phyloP scores from a whole-genome alignment of 1,140 invertebrate genomes.

The Drosophila fuyamai region DNA sequence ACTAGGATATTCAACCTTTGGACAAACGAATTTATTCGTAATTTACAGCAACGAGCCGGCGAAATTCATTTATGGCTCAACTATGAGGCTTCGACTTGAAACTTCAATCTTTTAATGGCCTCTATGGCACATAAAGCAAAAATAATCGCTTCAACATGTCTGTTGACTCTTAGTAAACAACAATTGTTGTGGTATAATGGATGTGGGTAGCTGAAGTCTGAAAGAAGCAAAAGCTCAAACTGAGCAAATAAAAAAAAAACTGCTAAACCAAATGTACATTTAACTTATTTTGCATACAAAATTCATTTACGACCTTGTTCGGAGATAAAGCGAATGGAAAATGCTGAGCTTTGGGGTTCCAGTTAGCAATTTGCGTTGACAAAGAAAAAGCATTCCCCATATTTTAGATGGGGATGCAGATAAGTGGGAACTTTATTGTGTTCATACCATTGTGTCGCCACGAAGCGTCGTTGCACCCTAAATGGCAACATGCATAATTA shows the following conservation, averaged over 20 bases:
- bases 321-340: conserved; percentile 35
- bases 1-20: conserved; percentile 30
- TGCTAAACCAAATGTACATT: conserved; percentile 46
- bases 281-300: conserved; percentile 50
- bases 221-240: conserved; percentile 13
- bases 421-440: conserved; percentile 30
- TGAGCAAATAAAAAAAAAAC: conserved; percentile 23
- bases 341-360: conserved; percentile 10
- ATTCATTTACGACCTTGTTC: conserved; percentile 51
- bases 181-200: conserved; percentile 40
- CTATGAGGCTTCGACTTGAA: conserved; percentile 29
- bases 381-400: conserved; percentile 21
- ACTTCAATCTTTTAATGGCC: conserved; percentile 51
- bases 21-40: conserved; percentile 20
- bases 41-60: conserved; percentile 24
- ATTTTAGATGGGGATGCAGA: conserved; percentile 20
- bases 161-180: conserved; percentile 56
- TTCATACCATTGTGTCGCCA: background rate
- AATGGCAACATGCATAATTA: conserved; percentile 45
- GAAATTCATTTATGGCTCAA: conserved; percentile 43
- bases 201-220: conserved; percentile 5
- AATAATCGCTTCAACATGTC: conserved; percentile 35
- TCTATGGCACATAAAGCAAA: conserved; percentile 33
- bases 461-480: conserved; percentile 8
- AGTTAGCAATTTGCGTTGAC: conserved; percentile 4